Percentiles rank a stretch among this genome's conserved stretches.
Evolutionary conservation across 2,888 invertebrate genomes (phyloP).

Genomic region (Ormyrus pomaceus): DNA sequence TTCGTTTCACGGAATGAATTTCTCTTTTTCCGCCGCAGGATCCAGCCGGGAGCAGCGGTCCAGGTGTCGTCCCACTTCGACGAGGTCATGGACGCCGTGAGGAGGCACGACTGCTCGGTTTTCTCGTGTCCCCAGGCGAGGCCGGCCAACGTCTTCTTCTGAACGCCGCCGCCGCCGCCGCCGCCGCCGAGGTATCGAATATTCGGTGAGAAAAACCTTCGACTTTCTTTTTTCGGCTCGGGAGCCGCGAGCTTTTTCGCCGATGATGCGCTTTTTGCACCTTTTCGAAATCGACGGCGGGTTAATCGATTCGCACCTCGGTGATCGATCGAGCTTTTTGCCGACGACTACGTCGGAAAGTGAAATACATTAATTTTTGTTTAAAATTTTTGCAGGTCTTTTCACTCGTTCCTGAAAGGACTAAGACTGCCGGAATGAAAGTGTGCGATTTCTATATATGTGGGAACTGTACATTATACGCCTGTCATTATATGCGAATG

Average conservation of each 20-base stretch:
- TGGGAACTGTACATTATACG: slow-evolving; percentile 40
- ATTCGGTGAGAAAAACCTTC: slow-evolving; percentile 26
- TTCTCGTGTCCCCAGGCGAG: slow-evolving; percentile 74
- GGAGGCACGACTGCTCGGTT: slow-evolving; percentile 82
- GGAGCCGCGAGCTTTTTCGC: background rate
- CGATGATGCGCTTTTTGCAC: background rate
- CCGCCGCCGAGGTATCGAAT: background rate
- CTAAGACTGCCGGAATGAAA: slow-evolving; percentile 46
- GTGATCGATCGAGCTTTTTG: no score
- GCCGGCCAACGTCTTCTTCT: slow-evolving; percentile 41
- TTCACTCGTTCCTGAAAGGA: slow-evolving; percentile 46
- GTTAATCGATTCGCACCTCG: no score
- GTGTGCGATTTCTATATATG: slow-evolving; percentile 11
- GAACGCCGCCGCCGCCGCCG: slow-evolving; percentile 8
- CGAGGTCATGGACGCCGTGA: slow-evolving; percentile 85
- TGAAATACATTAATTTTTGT: background rate
- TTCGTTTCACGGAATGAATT: background rate
- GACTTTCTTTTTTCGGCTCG: slow-evolving; percentile 1
- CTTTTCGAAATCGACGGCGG: background rate
- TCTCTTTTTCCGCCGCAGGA: slow-evolving; percentile 74
- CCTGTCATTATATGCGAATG: slow-evolving; percentile 16
- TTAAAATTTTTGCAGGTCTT: slow-evolving; percentile 30
- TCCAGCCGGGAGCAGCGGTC: slow-evolving; percentile 79
- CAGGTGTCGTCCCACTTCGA: slow-evolving; percentile 83
- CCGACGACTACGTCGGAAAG: background rate